Evolutionary conservation across 2,888 invertebrate species (phyloP).

Genomic region (Hirudinaria manillensis): DNA sequence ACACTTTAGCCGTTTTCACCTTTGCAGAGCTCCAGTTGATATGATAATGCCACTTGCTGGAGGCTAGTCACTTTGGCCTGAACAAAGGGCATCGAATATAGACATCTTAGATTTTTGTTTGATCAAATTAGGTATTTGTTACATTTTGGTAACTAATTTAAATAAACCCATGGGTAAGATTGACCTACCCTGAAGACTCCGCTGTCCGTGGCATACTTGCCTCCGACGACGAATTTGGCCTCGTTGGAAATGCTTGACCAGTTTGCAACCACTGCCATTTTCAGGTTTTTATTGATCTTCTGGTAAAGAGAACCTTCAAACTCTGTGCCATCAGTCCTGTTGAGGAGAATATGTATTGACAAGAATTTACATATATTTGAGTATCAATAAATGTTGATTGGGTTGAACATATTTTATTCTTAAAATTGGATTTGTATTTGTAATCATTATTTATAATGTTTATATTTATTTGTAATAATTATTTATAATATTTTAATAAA

Average conservation of each 20-base stretch:
- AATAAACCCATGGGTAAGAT: no score
- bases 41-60: conserved; percentile 17
- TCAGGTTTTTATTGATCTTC: conserved; percentile 76
- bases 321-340: conserved; percentile 84
- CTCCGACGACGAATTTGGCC: conserved; percentile 84
- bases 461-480: background rate
- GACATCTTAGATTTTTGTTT: no score
- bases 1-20: background rate
- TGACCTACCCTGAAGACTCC: conserved; percentile 6
- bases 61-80: conserved; percentile 1
- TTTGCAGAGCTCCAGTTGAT: conserved; percentile 14
- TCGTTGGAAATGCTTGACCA: conserved; percentile 86
- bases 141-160: no score
- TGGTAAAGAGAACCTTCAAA: conserved; percentile 90
- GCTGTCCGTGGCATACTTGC: conserved; percentile 63
- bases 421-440: no score
- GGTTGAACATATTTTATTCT: no score
- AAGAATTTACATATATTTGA: no score
- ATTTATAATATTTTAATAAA: background rate
- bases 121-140: no score
- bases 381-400: no score
- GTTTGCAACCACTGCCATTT: conserved; percentile 81
- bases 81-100: background rate
- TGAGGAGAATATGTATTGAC: conserved; percentile 33
- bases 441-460: no score